Base-by-base conservation (phyloP, 2,888 invertebrate species). In the Frankliniella intonsa region DNA sequence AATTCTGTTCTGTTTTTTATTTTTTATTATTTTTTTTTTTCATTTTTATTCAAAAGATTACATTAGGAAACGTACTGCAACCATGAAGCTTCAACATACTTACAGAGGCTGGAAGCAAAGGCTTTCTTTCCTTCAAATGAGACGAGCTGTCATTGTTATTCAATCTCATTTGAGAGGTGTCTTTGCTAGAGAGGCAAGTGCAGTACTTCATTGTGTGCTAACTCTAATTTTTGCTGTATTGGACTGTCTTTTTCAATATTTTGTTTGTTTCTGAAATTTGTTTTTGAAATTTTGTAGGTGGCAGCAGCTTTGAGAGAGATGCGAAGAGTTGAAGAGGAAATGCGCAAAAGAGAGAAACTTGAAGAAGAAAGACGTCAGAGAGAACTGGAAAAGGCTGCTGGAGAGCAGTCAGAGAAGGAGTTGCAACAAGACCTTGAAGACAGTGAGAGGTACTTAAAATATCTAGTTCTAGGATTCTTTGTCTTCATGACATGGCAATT, bases 101-200 rank as follows among this genome's bases (percentile, higher is more conserved):
- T 95, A 95, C 88, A 92, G 93, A 84, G 95, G 95, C 11, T 96
- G 96, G 95, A 94, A 93, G 88, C 91, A 93, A 84, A 90, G 96
- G 81, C 93, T 96, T 82, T 91, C 92, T 85, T 97, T 96, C 89
- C 89, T 97, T 85, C 90, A 93, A 80, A 92, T 93, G 87, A 91
- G 95, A n/a, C 90, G 97, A 83, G 95, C 97, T 0, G 95, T 94
- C 0, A 91, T 97, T 85, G 93, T 96, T 25, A 94, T 97, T 84
- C 97, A 97, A 89, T 91, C 95, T 83, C 95, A 94, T 87, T 88
- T 97, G 84, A 89, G 97, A 14, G 97, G 97, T 5, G 95, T 96
- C 85, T 97, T 97, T 89, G 97, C 96, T 0, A 89, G 97, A 84
- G 96, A 97, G 89, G 96, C 92, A 83, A 81, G 82, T 76, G n/a